phyloP scores from a whole-genome alignment of 1,140 invertebrate species.

The Sitobion miscanthi region DNA sequence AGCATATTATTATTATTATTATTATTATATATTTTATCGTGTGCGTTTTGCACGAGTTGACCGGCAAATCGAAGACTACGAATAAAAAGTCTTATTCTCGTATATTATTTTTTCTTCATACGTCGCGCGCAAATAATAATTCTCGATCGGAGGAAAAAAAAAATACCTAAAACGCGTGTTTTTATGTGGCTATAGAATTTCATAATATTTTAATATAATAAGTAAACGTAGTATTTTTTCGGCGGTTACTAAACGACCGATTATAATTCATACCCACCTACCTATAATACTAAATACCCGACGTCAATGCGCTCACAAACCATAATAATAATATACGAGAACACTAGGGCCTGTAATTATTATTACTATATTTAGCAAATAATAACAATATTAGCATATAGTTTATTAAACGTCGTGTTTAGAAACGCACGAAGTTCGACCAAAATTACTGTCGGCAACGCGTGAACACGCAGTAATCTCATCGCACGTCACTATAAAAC shows the following conservation, averaged over 20 bases:
- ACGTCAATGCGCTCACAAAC: neutral
- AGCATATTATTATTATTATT: neutral
- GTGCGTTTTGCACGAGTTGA: slow-evolving; percentile 23
- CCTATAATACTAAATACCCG: neutral
- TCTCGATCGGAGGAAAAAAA: neutral
- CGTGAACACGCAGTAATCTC: neutral
- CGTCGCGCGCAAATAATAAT: neutral
- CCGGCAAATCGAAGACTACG: neutral
- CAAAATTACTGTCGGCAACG: neutral
- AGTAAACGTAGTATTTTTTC: neutral
- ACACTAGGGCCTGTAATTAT: neutral
- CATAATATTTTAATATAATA: neutral
- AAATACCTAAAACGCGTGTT: neutral
- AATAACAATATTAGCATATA: neutral
- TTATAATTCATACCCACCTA: neutral
- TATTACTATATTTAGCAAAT: neutral
- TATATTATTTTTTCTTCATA: neutral
- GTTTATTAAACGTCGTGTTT: neutral
- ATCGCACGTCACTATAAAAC: too few species aligned
- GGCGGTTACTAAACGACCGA: neutral
- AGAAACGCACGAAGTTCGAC: neutral
- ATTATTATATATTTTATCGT: neutral
- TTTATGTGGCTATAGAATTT: neutral
- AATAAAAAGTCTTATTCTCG: neutral
- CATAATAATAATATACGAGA: neutral